Base-by-base conservation (phyloP, 2,113 vertebrate genomes). In the Raja brachyura region DNA sequence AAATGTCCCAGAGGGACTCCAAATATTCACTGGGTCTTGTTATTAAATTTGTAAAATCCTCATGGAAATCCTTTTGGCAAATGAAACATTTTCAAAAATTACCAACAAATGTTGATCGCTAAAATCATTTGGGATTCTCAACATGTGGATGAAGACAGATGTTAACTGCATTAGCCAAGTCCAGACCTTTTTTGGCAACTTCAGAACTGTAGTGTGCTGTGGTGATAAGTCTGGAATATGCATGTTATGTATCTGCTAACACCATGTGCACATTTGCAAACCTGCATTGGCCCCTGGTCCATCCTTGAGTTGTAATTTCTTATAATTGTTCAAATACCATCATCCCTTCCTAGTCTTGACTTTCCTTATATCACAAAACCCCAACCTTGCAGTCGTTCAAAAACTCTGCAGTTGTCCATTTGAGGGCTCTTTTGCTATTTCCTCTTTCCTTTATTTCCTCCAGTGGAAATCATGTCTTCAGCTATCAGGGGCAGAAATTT, bases 41-140 rank as follows among this genome's bases (percentile, higher is more conserved):
- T 25, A 86, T 86, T 86, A 63, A 63, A 63, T 86, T 86, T 63
- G 59, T 63, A 14, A 86, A 85, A 88, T 88, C 83, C 83, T 31
- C 31, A 14, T 63, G 83, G 56, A 88, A 85, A 85, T 85, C 54
- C 28, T 88, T n/a, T 66, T 88, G 83, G n/a, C 59, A 18, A 63
- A 5, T 63, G 28, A 14, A 63, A 63, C 59, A 16, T 88, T 88
- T 88, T 56, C 83, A 63, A 31, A 83, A 88, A 33, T 88, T n/a
- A 16, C 2, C 16, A 28, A 11, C 61, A 5, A 61, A 20, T 63
- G 28, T 31, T 63, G 16, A n/a, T 88, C 31, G 28, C 83, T 88
- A 31, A 18, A 66, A 88, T 7, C 83, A 88, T 63, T 88, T 88
- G 83, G 83, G 59, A 88, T n/a, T 59, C 61, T 88, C 18, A 31